A percentile compares a stretch with the other conserved stretches of the same genome.
Conservation (phyloP, 2,888 invertebrate species). For the Dermolepida albohirtum region DNA sequence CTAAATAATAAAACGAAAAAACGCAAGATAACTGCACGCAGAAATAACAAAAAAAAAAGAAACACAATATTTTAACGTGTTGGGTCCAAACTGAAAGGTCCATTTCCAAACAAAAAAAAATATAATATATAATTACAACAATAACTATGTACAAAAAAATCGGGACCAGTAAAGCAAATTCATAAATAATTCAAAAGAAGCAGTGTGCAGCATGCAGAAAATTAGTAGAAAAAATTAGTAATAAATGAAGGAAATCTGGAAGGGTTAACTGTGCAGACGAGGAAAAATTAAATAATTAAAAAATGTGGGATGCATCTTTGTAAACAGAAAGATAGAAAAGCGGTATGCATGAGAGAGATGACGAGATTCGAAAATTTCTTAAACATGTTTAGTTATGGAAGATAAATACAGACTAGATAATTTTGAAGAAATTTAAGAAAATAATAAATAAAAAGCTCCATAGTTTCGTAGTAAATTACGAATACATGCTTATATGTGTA, state of each 20-base stretch:
- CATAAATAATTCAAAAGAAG: constrained; percentile 49
- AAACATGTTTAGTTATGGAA: background rate
- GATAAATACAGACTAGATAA: constrained; percentile 26
- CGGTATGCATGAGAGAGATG: constrained; percentile 57
- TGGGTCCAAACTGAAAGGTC: constrained; percentile 53
- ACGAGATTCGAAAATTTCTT: constrained; percentile 43
- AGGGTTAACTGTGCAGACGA: constrained; percentile 31
- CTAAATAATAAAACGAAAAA: constrained; percentile 42
- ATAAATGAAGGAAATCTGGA: constrained; percentile 21
- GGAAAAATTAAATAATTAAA: constrained; percentile 28
- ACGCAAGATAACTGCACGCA: constrained; percentile 51
- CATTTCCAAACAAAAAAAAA: constrained; percentile 43
- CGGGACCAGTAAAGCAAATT: constrained; percentile 63
- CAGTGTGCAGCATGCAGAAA: constrained; percentile 20
- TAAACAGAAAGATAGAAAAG: constrained; percentile 51
- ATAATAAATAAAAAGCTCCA: constrained; percentile 5
- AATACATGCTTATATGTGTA: too few species aligned
- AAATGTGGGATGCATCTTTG: constrained; percentile 58
- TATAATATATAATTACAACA: constrained; percentile 47
- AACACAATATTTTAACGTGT: constrained; percentile 41
- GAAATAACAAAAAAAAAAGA: constrained; percentile 39
- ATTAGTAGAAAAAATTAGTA: constrained; percentile 32
- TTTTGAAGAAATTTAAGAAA: background rate
- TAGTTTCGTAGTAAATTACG: too few species aligned
- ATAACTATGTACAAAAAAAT: constrained; percentile 50